Evolutionary conservation across 2,888 invertebrate genomes (phyloP).

Genomic region (Teleogryllus oceanicus): DNA sequence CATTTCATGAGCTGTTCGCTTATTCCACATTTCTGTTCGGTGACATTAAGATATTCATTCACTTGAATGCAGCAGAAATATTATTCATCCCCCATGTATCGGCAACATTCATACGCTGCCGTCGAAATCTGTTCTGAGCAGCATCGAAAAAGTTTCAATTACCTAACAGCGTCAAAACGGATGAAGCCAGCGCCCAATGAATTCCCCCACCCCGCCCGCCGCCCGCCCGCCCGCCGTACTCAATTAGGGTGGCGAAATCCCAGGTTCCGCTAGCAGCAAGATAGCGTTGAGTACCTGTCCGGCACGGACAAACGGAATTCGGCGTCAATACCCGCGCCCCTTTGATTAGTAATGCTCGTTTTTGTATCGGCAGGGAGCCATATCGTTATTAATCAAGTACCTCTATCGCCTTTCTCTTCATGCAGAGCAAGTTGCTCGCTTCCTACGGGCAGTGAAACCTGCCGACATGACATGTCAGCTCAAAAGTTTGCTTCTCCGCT

Average conservation of each 20-base stretch:
- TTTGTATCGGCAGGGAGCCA: neutral
- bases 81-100: too few relatives aligned
- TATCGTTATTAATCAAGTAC: conserved; percentile 4
- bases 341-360: conserved; percentile 8
- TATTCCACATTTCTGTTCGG: too few relatives aligned
- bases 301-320: conserved; percentile 3
- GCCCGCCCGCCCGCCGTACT: neutral
- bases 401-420: neutral
- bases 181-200: neutral
- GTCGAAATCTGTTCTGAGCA: neutral
- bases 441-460: too few relatives aligned
- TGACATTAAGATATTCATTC: too few relatives aligned
- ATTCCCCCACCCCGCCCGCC: neutral
- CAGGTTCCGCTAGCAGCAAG: neutral
- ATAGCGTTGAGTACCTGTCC: neutral
- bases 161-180: conserved; percentile 4
- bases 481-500: too few relatives aligned
- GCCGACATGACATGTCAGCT: too few relatives aligned
- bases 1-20: too few relatives aligned
- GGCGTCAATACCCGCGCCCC: neutral
- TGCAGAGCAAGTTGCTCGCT: too few relatives aligned
- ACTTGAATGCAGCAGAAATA: too few relatives aligned
- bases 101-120: too few relatives aligned
- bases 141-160: neutral
- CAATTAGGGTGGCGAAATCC: neutral